Base-by-base conservation (phyloP, 2,888 invertebrate species). In the Frankliniella fusca region DNA sequence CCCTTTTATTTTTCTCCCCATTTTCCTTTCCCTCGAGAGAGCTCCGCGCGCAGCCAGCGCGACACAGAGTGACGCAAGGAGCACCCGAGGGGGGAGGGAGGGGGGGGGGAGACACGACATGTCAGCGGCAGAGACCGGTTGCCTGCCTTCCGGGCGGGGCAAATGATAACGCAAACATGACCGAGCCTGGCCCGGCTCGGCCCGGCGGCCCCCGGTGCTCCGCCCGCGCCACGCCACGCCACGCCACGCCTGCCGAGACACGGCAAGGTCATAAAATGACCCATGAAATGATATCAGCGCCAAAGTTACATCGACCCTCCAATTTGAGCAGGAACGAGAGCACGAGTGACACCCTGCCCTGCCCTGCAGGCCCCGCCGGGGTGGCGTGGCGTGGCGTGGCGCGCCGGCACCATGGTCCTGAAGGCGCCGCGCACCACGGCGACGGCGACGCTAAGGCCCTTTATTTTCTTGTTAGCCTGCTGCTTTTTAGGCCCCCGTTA, bases 191-290 rank as follows among this genome's bases (percentile, higher is more conserved):
- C 23, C 70, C 12, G 70, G 70, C 70, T 5, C 2, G 18, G 12
- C 54, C 54, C 18, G 2, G 18, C 54, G 18, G 2, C 12, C 15
- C 54, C 54, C 15, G 50, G 50, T 15, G 15, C 50, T 11, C 8
- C 54, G 54, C 54, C 54, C n/a, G 54, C 20, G 61, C 38, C 38
- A 38, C 38, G 38, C 38, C 38, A 2, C 38, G 38, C 38, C 38
- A 38, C 38, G 38, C 38, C 38, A 2, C 38, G 38, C 38, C 38
- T 2, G 38, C 38, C 38, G 38, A 61, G 61, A 18, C 15, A 18
- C 61, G 70, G 27, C 23, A n/a, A 27, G 70, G 70, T 27, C 70
- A 76, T 76, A 76, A 76, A 76, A 27, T 76, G 70, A 76, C 70
- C 23, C 70, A 27, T 70, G 70, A 61, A 61, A 61, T 18, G 61